phyloP scores from a whole-genome alignment of 2,888 invertebrate species.

The Trachelus stipa region DNA sequence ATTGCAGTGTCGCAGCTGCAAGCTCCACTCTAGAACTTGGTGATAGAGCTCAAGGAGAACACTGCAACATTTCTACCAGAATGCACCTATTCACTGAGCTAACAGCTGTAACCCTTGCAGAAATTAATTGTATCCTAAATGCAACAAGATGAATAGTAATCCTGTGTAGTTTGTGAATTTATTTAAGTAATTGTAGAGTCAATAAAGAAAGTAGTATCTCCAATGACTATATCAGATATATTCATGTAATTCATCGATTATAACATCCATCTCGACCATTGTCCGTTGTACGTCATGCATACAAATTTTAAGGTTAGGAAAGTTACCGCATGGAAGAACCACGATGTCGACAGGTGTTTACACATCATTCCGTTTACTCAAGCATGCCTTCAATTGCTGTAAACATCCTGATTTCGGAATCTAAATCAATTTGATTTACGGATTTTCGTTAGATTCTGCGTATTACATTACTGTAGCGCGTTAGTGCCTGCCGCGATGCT shows the following conservation, averaged over 20 bases:
- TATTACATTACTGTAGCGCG: neutral
- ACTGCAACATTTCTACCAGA: neutral
- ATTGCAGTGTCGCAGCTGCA: neutral
- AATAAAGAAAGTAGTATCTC: neutral
- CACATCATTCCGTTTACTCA: neutral
- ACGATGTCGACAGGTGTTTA: neutral
- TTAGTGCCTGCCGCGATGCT: too few species aligned
- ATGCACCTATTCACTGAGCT: neutral
- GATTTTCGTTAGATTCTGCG: neutral
- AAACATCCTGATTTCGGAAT: slow-evolving; percentile 20
- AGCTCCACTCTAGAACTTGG: neutral
- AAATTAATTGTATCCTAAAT: neutral
- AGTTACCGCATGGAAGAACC: neutral
- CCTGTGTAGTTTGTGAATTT: neutral
- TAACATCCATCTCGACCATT: neutral
- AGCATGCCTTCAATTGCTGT: neutral
- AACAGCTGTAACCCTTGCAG: neutral
- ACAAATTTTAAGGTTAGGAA: neutral
- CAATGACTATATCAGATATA: neutral
- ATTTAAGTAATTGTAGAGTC: neutral
- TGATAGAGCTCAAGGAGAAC: neutral
- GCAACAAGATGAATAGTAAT: neutral
- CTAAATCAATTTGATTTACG: slow-evolving; percentile 24
- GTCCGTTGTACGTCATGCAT: neutral
- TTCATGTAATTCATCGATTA: neutral